Conservation (phyloP, 2,113 vertebrate genomes). For the Rattus rattus region DNA sequence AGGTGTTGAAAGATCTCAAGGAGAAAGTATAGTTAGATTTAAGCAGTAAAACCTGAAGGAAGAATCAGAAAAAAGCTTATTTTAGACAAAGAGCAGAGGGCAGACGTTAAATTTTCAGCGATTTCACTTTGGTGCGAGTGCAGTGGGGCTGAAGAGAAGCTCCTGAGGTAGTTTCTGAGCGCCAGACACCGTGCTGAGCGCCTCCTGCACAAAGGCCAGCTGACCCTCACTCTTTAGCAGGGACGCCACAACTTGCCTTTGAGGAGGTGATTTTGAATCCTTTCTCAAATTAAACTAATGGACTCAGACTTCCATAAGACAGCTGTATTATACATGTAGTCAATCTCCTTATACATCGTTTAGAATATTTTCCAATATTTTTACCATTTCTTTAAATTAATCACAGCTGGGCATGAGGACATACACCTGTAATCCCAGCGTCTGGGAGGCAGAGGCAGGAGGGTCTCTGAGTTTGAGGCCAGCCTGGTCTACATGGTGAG, state of each 20-base stretch:
- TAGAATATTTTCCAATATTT: neutral
- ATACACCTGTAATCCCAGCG: neutral
- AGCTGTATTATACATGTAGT: constrained; percentile 13
- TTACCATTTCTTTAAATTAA: neutral
- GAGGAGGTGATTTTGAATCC: neutral
- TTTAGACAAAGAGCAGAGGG: neutral
- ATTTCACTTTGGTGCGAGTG: neutral
- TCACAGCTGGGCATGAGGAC: neutral
- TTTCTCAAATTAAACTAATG: constrained; percentile 46
- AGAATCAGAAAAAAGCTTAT: neutral
- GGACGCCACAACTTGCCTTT: neutral
- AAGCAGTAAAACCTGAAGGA: neutral
- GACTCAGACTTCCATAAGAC: constrained; percentile 3
- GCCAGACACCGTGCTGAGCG: neutral
- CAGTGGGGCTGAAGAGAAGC: neutral
- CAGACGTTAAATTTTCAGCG: constrained; percentile 4
- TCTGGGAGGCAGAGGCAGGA: neutral
- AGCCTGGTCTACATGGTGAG: neutral
- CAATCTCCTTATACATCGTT: constrained; percentile 31
- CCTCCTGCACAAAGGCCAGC: neutral
- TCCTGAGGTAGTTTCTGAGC: neutral
- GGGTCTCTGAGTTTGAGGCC: neutral
- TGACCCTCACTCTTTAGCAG: neutral
- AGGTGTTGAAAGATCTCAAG: neutral
- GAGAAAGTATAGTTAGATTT: neutral